Conservation (phyloP, 2,888 invertebrate species). For the Cheilosia impressa region DNA sequence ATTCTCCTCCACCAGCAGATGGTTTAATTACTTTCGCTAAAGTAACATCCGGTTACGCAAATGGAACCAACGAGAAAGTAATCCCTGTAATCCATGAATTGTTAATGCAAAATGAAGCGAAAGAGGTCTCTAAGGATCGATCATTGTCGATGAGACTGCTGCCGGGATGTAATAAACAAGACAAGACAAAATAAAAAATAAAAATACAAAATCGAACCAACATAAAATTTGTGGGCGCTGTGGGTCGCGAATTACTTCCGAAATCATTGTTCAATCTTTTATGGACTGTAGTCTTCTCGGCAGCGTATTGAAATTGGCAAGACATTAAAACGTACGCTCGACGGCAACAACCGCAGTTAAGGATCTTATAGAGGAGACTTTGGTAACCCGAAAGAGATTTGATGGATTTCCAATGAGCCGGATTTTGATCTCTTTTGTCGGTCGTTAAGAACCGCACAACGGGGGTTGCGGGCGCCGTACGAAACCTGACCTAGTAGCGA, state of each 20-base stretch:
- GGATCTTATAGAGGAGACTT: conserved; percentile 5
- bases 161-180: conserved; percentile 20
- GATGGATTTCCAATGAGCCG: conserved; percentile 61
- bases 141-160: conserved; percentile 20
- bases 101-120: conserved; percentile 44
- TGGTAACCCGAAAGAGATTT: conserved; percentile 48
- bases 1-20: conserved; percentile 24
- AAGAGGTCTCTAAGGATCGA: conserved; percentile 59
- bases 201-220: conserved; percentile 1
- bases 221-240: conserved; percentile 36
- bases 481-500: background rate
- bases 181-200: conserved; percentile 19
- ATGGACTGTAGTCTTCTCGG: conserved; percentile 10
- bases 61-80: conserved; percentile 28
- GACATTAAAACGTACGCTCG: conserved; percentile 18
- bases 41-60: conserved; percentile 22
- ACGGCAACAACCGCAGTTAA: conserved; percentile 25
- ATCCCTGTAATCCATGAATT: conserved; percentile 43
- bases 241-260: conserved; percentile 43
- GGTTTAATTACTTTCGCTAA: conserved; percentile 61
- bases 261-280: conserved; percentile 42
- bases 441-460: conserved; percentile 12
- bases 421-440: conserved; percentile 22
- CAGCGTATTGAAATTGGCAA: conserved; percentile 13
- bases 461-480: too few species aligned